A percentile compares a stretch with the other conserved stretches of the same genome.
Conservation (phyloP, 2,113 vertebrate species). For the Vulpes vulpes region DNA sequence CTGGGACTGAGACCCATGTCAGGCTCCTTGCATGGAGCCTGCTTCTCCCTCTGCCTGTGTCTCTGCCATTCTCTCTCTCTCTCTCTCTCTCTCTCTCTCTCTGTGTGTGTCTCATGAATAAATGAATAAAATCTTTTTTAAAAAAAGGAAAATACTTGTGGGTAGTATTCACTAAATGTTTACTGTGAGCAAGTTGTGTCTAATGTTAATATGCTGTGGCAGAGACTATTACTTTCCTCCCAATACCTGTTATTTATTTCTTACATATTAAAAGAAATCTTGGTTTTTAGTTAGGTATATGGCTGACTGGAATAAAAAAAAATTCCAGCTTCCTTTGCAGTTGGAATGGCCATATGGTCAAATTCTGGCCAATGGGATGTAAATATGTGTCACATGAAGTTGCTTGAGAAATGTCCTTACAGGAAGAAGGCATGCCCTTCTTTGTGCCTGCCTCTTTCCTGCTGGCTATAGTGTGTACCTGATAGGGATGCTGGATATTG, state of each 20-base stretch:
- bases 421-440: neutral
- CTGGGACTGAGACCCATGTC: too few species aligned
- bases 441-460: neutral
- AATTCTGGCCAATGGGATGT: neutral
- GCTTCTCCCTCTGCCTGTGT: too few species aligned
- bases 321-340: neutral
- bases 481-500: neutral
- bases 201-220: neutral
- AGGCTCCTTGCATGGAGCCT: too few species aligned
- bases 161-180: neutral
- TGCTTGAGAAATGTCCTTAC: neutral
- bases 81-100: too few species aligned
- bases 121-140: too few species aligned
- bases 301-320: neutral
- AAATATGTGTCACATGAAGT: neutral
- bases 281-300: neutral
- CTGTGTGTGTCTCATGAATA: too few species aligned
- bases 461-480: neutral
- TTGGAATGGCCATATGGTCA: neutral
- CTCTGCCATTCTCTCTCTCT: too few species aligned
- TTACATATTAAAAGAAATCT: slow-evolving; percentile 18
- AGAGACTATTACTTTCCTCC: neutral
- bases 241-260: neutral
- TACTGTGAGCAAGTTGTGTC: neutral
- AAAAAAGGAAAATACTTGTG: too few species aligned